Evolutionary conservation across 2,888 invertebrate species (phyloP).

Genomic region (Rhamnusium bicolor): DNA sequence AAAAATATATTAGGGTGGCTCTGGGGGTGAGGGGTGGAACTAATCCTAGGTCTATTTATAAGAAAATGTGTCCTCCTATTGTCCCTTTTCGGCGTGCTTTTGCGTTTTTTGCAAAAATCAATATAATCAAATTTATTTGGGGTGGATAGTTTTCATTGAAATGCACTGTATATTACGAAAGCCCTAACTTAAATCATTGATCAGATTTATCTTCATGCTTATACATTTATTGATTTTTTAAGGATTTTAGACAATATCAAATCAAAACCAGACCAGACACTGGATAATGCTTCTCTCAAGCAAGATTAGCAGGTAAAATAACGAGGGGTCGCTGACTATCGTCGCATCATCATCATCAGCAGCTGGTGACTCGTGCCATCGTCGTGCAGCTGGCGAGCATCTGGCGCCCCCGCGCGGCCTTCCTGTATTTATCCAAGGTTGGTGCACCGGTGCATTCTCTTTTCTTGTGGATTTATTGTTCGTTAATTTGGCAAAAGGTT

Average conservation of each 20-base stretch:
- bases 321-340: background rate
- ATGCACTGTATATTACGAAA: too few relatives aligned
- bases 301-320: background rate
- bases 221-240: too few relatives aligned
- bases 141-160: too few relatives aligned
- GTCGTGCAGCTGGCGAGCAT: slow-evolving; percentile 45
- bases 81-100: too few relatives aligned
- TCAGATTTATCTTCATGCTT: background rate
- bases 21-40: too few relatives aligned
- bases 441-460: slow-evolving; percentile 1
- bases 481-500: slow-evolving; percentile 9
- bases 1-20: too few relatives aligned
- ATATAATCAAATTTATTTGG: too few relatives aligned
- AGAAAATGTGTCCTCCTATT: too few relatives aligned
- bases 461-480: slow-evolving; percentile 3
- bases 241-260: background rate
- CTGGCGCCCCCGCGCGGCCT: slow-evolving; percentile 43
- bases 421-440: slow-evolving; percentile 20
- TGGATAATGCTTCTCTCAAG: background rate
- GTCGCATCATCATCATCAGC: slow-evolving; percentile 23
- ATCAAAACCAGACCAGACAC: background rate
- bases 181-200: background rate
- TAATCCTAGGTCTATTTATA: too few relatives aligned
- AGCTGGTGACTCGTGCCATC: slow-evolving; percentile 30
- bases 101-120: too few relatives aligned